Conservation (phyloP, 2,113 vertebrate genomes). For the Acanthochromis polyacanthus region DNA sequence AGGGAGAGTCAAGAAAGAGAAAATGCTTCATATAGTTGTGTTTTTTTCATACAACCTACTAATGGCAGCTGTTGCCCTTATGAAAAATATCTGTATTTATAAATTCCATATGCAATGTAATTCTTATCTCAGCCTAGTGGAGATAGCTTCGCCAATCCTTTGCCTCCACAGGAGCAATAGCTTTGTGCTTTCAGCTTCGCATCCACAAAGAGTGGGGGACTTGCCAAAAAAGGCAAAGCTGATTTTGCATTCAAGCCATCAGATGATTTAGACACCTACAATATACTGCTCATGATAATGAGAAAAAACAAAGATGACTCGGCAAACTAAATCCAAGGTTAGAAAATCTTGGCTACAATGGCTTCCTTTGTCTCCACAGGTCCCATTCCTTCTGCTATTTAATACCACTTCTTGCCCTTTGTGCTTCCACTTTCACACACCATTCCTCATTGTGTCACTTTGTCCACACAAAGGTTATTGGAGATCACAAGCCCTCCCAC, state of each 20-base stretch:
- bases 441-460: conserved; percentile 70
- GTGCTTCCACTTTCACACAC: conserved; percentile 54
- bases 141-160: conserved; percentile 49
- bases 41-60: conserved; percentile 24
- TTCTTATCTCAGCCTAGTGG: conserved; percentile 52
- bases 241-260: conserved; percentile 60
- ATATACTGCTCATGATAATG: conserved; percentile 59
- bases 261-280: conserved; percentile 64
- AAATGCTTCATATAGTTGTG: conserved; percentile 2
- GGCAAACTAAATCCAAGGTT: conserved; percentile 65
- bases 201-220: conserved; percentile 25
- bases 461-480: conserved; percentile 49
- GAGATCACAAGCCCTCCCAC: conserved; percentile 33
- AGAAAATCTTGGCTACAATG: conserved; percentile 26
- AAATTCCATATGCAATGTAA: conserved; percentile 38
- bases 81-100: conserved; percentile 61
- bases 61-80: conserved; percentile 40
- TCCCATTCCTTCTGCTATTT: conserved; percentile 36
- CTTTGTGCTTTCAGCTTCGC: conserved; percentile 54
- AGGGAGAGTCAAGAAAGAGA: conserved; percentile 26
- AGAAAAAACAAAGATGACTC: conserved; percentile 62
- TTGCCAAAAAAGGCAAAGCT: conserved; percentile 48
- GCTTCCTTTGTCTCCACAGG: conserved; percentile 19
- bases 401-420: conserved; percentile 59
- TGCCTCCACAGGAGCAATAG: conserved; percentile 35